Conservation (phyloP, 2,888 invertebrate species). For the Drosophila antonietae region DNA sequence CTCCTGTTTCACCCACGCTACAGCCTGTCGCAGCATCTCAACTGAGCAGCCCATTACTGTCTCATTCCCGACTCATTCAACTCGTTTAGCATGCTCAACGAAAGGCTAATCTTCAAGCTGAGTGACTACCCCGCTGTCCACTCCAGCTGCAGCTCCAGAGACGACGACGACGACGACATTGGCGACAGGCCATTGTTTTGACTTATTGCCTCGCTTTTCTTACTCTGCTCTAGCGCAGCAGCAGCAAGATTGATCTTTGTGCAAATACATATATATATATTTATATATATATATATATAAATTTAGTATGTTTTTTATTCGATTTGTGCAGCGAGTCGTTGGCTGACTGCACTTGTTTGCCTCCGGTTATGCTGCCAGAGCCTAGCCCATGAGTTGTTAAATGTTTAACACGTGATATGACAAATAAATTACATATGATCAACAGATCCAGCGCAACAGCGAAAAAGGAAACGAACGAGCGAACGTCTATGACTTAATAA, state of each 20-base stretch:
- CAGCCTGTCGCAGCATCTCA: slow-evolving; percentile 69
- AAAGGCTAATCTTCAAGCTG: slow-evolving; percentile 67
- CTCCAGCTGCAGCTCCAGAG: slow-evolving; percentile 14
- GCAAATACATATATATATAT: slow-evolving; percentile 56
- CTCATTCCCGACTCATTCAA: slow-evolving; percentile 81
- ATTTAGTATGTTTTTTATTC: slow-evolving; percentile 45
- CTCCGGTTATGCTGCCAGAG: slow-evolving; percentile 56
- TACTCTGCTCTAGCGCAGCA: slow-evolving; percentile 38
- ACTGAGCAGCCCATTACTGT: slow-evolving; percentile 82
- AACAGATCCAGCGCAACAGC: slow-evolving; percentile 58
- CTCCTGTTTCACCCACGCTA: slow-evolving; percentile 66
- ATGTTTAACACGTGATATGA: slow-evolving; percentile 84
- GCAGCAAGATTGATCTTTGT: slow-evolving; percentile 71
- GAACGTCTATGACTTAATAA: slow-evolving; percentile 75
- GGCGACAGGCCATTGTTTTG: slow-evolving; percentile 79
- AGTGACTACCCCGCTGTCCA: slow-evolving; percentile 53
- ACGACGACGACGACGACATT: slow-evolving; percentile 59
- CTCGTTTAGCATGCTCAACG: slow-evolving; percentile 71
- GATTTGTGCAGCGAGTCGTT: slow-evolving; percentile 59
- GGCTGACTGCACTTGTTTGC: slow-evolving; percentile 57
- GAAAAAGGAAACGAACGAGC: slow-evolving; percentile 38
- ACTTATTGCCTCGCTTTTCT: slow-evolving; percentile 70
- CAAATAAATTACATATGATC: slow-evolving; percentile 84
- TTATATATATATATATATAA: background rate
- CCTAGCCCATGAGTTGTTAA: slow-evolving; percentile 80